Evolutionary conservation across 2,113 vertebrate genomes (phyloP), one percentile per base, ranked within the genome.

Genomic region (Corythornis cristatus): DNA sequence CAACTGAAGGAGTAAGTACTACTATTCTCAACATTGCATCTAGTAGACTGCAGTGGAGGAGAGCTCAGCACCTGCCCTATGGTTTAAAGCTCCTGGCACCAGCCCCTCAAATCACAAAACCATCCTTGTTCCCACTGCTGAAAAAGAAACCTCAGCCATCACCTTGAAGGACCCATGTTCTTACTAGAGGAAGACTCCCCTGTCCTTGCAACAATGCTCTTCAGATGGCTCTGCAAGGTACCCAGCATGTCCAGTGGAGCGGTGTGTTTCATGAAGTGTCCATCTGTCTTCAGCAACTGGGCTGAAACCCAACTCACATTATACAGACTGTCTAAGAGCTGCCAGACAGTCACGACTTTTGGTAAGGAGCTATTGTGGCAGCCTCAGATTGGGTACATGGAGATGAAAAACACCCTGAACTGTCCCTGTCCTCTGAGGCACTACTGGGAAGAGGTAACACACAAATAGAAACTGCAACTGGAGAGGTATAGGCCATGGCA

Each of bases 221-320:
- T 70, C 0, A 0, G 5, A 10, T 11, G 11, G 28, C 13, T 20
- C 22, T 40, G 26, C 18, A 8, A 35, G 48, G 16, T 12, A 18
- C 12, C 4, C 28, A 33, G 31, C 1, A 1, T 5, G 14, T 16
- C 46, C 33, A 14, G 1, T 1, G 1, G 37, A 66, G 25, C 42
- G 42, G 14, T 15, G 13, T 28, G 13, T 37, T 83, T 71, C 29
- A 8, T 12, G 28, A 43, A 62, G 53, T 8, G 11, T 45, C 51
- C 14, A 13, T 11, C 18, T 29, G 8, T 80, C 31, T 68, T 67
- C 45, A 81, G 43, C 48, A 86, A 21, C 46, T 25, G 48, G 29
- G 5, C 19, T 62, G 53, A 88, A 76, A 62, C 15, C 10, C 60
- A 89, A 22, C 8, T 76, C 11, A n/a, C 35, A 86, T 75, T 25